Percentiles rank a stretch among this genome's conserved stretches.
Conservation (phyloP, 2,797 vertebrate species). For the Apodemus agrarius region DNA sequence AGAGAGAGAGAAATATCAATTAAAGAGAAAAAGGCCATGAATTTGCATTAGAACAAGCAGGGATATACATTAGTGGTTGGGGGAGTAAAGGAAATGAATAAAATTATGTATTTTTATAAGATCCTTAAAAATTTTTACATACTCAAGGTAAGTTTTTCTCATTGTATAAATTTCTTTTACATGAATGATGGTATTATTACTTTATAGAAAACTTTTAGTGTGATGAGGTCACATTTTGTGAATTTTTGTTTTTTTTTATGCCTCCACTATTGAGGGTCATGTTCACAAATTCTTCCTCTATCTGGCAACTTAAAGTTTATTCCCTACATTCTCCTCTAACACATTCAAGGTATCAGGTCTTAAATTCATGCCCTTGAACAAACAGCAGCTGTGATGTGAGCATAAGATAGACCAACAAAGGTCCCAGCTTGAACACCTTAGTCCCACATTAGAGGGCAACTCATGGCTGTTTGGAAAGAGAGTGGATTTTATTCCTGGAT, state of each 20-base stretch:
- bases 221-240: not conserved
- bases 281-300: too few species aligned
- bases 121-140: not conserved
- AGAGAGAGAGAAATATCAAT: not conserved
- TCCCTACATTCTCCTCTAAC: not conserved
- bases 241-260: not conserved
- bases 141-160: not conserved
- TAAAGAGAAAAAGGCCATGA: not conserved
- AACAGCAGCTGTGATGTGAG: too few species aligned
- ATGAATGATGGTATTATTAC: too few species aligned
- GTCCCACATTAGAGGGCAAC: not conserved
- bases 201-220: not conserved
- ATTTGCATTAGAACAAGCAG: not conserved
- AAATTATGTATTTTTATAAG: not conserved
- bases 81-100: not conserved
- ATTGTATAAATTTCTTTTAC: not conserved
- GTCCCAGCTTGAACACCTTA: not conserved
- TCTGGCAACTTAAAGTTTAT: not conserved
- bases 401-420: not conserved
- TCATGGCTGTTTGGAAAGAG: not conserved
- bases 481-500: not conserved
- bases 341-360: too few species aligned
- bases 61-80: not conserved
- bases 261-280: too few species aligned
- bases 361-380: not conserved